These are phyloP conservation scores for Tribolium madens DNA, from an alignment of 1,140 invertebrate genomes.

Conservation along the genomic window DNA sequence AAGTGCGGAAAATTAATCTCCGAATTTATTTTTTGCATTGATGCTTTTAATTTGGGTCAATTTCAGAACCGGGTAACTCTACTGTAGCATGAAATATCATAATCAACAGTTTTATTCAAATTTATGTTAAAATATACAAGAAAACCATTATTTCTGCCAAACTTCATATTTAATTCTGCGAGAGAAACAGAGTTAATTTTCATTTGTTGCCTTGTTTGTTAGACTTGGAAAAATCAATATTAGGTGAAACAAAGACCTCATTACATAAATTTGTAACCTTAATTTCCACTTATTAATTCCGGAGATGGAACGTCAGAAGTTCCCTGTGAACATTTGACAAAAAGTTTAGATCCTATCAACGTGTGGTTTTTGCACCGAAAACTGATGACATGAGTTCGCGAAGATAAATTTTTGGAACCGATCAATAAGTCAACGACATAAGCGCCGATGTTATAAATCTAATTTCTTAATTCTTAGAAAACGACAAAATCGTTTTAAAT, in stretches of 20 bases:
- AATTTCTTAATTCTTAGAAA: not conserved
- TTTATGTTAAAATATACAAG: constrained; percentile 27
- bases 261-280: not conserved
- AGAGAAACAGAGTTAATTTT: constrained; percentile 10
- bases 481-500: not conserved
- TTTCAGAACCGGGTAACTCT: not conserved
- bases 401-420: not conserved
- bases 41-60: not conserved
- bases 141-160: constrained; percentile 4
- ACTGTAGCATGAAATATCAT: constrained; percentile 12
- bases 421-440: too few species aligned
- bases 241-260: not conserved
- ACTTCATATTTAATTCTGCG: constrained; percentile 11
- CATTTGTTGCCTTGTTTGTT: not conserved
- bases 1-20: not conserved
- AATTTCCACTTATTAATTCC: not conserved
- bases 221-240: constrained; percentile 12
- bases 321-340: not conserved
- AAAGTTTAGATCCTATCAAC: not conserved
- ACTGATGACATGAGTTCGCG: too few species aligned
- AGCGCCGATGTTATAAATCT: too few species aligned
- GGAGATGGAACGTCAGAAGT: not conserved
- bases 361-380: not conserved
- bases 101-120: constrained; percentile 25
- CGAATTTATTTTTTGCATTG: not conserved